Percentiles rank a stretch among this genome's conserved stretches.
Conservation (phyloP, 2,113 vertebrate genomes). For the Thalassarche chlororhynchos region DNA sequence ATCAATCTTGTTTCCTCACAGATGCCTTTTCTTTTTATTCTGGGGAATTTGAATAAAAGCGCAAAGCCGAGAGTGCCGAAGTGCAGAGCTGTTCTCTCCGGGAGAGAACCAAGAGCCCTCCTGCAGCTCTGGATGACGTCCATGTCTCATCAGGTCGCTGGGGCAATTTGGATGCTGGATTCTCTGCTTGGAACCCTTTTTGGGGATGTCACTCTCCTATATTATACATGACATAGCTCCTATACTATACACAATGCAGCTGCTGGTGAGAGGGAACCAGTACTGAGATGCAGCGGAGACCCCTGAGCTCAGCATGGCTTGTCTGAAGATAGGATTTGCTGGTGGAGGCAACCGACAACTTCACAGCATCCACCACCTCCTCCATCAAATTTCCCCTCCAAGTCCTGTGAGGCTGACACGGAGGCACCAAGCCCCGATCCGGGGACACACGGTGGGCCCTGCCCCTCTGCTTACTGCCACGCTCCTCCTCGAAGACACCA, state of each 20-base stretch:
- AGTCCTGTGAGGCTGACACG: accelerated
- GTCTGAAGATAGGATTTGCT: background rate
- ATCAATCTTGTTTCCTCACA: slow-evolving; percentile 21
- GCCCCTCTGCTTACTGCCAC: background rate
- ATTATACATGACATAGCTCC: background rate
- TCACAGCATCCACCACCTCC: background rate
- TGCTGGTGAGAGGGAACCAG: background rate
- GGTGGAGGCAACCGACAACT: background rate
- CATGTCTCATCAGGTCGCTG: background rate
- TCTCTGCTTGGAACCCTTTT: background rate
- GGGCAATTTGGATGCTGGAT: background rate
- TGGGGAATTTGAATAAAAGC: background rate
- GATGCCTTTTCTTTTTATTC: slow-evolving; percentile 23
- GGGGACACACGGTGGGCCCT: accelerated
- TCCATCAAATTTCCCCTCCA: background rate
- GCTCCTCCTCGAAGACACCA: background rate
- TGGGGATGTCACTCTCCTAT: background rate
- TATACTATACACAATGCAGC: background rate
- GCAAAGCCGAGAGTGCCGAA: background rate
- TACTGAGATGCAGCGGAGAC: background rate
- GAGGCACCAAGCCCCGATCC: background rate
- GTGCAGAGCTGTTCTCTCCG: background rate
- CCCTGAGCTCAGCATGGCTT: background rate
- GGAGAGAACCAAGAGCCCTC: background rate
- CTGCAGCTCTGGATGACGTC: background rate